phyloP scores from a whole-genome alignment of 2,888 invertebrate genomes.

The Pegoplata infirma region DNA sequence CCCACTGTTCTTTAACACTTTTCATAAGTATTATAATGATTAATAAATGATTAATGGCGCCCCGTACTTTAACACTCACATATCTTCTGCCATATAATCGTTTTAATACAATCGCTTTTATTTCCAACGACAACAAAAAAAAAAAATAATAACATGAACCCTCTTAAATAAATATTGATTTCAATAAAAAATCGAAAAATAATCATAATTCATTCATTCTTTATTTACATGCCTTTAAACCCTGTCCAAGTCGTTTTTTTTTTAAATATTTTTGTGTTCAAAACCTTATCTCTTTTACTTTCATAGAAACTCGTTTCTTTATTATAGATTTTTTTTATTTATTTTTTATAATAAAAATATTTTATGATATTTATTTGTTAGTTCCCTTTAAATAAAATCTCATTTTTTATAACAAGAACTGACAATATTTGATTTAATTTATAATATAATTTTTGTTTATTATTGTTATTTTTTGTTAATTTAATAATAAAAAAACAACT shows the following conservation, averaged over 20 bases:
- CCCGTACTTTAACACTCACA: constrained; percentile 10
- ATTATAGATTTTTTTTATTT: background rate
- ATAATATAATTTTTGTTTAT: background rate
- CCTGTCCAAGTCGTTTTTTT: background rate
- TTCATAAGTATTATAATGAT: constrained; percentile 31
- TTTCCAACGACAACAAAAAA: background rate
- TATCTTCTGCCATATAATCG: background rate
- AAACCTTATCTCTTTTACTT: background rate
- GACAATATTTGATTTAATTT: background rate
- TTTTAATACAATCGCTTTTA: constrained; percentile 11
- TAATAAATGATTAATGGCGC: constrained; percentile 60
- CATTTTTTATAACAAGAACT: background rate
- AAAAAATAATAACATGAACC: too few species aligned
- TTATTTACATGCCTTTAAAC: background rate
- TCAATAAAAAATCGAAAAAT: constrained; percentile 13
- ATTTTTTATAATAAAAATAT: too few species aligned
- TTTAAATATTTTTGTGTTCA: too few species aligned
- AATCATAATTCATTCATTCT: constrained; percentile 32
- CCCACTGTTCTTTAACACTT: background rate
- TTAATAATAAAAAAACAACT: background rate
- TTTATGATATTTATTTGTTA: background rate
- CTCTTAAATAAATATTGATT: constrained; percentile 29
- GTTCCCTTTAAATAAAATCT: background rate
- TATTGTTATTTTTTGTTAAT: background rate
- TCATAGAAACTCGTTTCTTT: background rate